phyloP scores from a whole-genome alignment of 1,140 invertebrate genomes.

The Pseudomyrmex gracilis region DNA sequence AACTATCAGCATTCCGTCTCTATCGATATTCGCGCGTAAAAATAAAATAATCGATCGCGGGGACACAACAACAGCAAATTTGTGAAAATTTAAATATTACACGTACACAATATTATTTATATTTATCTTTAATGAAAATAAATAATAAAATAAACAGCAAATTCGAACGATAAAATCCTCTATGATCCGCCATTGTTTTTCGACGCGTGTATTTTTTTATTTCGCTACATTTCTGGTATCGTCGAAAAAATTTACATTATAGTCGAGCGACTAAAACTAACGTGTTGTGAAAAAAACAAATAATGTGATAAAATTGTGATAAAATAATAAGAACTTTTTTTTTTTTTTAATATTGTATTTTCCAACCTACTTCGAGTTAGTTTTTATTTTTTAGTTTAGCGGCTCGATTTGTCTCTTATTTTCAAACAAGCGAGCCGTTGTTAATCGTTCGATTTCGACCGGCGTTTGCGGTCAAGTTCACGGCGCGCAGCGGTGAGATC shows the following conservation, averaged over 20 bases:
- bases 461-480: not conserved
- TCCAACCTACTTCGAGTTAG: not conserved
- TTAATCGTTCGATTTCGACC: not conserved
- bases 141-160: not conserved
- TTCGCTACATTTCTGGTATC: not conserved
- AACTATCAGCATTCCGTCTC: not conserved
- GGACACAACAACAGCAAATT: conserved; percentile 16
- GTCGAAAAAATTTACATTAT: not conserved
- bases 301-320: no score
- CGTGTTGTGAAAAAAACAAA: no score
- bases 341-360: no score
- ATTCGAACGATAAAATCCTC: not conserved
- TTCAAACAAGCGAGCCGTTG: not conserved
- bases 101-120: not conserved
- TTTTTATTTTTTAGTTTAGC: not conserved
- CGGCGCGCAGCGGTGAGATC: not conserved
- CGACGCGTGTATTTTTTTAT: not conserved
- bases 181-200: not conserved
- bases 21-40: not conserved
- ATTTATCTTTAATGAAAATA: not conserved
- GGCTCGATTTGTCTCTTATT: not conserved
- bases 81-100: conserved; percentile 27
- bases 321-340: no score
- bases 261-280: no score
- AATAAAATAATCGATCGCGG: conserved; percentile 26